These are phyloP conservation scores for Chrysocyon brachyurus DNA, from an alignment of 2,797 vertebrate genomes.

Conservation along the genomic window DNA sequence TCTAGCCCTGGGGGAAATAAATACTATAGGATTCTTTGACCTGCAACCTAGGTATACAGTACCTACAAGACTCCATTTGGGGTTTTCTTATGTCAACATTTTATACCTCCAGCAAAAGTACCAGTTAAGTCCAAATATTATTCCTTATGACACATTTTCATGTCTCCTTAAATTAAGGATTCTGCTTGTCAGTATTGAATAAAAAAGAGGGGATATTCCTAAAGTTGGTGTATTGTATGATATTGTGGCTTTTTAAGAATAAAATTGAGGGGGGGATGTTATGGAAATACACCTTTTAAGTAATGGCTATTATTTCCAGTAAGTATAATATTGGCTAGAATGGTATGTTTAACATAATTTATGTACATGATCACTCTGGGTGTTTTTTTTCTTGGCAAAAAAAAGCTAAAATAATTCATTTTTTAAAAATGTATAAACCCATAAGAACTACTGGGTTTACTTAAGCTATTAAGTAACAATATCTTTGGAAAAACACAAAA, in stretches of 20 bases:
- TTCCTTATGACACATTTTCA: slow-evolving; percentile 57
- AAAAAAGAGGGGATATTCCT: slow-evolving; percentile 4
- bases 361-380: slow-evolving; percentile 29
- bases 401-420: slow-evolving; percentile 53
- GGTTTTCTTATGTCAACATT: slow-evolving; percentile 52
- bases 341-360: slow-evolving; percentile 70
- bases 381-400: slow-evolving; percentile 64
- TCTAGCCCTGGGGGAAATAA: slow-evolving; percentile 76
- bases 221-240: slow-evolving; percentile 31
- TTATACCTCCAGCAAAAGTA: slow-evolving; percentile 52
- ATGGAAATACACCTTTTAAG: slow-evolving; percentile 59
- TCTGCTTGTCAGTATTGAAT: slow-evolving; percentile 61
- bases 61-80: slow-evolving; percentile 38
- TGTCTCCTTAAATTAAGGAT: slow-evolving; percentile 55
- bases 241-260: slow-evolving; percentile 24
- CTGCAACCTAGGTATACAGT: background rate
- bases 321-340: slow-evolving; percentile 51
- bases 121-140: slow-evolving; percentile 57
- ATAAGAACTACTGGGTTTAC: slow-evolving; percentile 55
- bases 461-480: slow-evolving; percentile 48
- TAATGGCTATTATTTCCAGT: slow-evolving; percentile 63
- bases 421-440: slow-evolving; percentile 57
- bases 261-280: slow-evolving; percentile 35
- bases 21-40: slow-evolving; percentile 67
- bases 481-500: slow-evolving; percentile 32